Base-by-base conservation (phyloP, 2,888 invertebrate species). In the Mythimna vitellina region DNA sequence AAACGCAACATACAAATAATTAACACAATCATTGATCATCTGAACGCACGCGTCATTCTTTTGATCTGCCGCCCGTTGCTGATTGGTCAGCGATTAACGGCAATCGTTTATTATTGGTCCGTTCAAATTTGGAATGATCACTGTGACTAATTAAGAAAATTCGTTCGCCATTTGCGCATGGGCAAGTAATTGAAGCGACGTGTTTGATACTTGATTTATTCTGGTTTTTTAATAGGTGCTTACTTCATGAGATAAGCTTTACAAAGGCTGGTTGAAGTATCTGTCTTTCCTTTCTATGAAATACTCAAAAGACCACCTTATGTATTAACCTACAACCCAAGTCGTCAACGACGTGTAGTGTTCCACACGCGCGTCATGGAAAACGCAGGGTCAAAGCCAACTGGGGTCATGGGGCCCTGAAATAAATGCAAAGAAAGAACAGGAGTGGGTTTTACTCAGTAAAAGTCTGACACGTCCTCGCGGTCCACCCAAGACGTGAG, bases 121-220 rank as follows among this genome's bases (percentile, higher is more conserved):
- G 78, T 87, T 88, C 80, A 74, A 87, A 87, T 89, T 88, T 88
- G 83, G 85, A 89, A 88, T 85, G 84, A 83, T 83, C 72, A 62
- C 75, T 73, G 80, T 85, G 83, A 87, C 82, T 86, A 85, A 87
- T 87, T 81, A 61, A 68, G 69, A 65, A 77, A 76, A 77, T 76
- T 78, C 65, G 69, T 62, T 68, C 54, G 72, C 69, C 61, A 66
- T 75, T 58, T 75, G 72, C 82, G 82, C 81, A 75, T 70, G 68
- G n/a, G 57, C 53, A 42, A 42, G 25, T 81, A 67, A 85, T 73
- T 63, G 65, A 65, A 68, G 71, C 10, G 70, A 68, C 60, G 67
- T 57, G 51, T 77, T 66, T 58, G 65, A 63, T 81, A 78, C 82
- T 78, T 78, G 70, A 71, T 82, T 64, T 66, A 46, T 35, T n/a